Conservation (phyloP, 2,113 vertebrate species). For the Ameiurus melas region DNA sequence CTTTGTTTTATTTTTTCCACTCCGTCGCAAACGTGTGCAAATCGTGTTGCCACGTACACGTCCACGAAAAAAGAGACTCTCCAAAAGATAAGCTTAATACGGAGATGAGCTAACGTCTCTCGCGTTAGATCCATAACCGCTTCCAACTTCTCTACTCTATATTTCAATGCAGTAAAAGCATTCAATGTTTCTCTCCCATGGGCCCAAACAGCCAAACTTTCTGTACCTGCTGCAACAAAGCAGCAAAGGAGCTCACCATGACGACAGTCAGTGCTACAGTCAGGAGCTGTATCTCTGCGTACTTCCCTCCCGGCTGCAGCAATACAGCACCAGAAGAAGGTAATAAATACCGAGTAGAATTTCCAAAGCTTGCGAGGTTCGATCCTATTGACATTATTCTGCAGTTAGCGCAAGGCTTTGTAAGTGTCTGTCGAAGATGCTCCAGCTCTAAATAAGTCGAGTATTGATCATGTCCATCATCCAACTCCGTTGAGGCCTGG, state of each 20-base stretch:
- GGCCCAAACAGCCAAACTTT: not conserved
- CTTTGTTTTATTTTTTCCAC: not conserved
- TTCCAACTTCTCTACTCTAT: not conserved
- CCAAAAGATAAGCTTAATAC: not conserved
- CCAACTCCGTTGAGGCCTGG: not conserved
- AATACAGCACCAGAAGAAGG: not conserved
- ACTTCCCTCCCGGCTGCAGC: not conserved
- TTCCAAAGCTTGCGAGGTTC: not conserved
- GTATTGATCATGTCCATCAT: constrained; percentile 27
- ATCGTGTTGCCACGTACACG: not conserved
- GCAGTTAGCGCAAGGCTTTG: not conserved
- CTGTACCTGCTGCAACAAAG: not conserved
- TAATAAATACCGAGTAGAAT: not conserved
- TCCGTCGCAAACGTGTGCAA: not conserved
- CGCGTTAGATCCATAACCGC: not conserved
- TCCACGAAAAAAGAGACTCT: too few relatives aligned
- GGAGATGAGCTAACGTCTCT: not conserved
- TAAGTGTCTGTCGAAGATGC: not conserved
- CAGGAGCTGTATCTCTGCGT: not conserved
- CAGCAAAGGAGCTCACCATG: not conserved
- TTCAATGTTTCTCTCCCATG: not conserved
- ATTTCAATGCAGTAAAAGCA: not conserved
- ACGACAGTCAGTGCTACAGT: not conserved
- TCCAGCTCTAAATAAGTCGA: constrained; percentile 8
- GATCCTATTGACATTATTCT: constrained; percentile 2